Percentiles rank a stretch among this genome's conserved stretches.
Evolutionary conservation across 2,797 vertebrate genomes (phyloP).

Genomic region (Pangasius macronema): DNA sequence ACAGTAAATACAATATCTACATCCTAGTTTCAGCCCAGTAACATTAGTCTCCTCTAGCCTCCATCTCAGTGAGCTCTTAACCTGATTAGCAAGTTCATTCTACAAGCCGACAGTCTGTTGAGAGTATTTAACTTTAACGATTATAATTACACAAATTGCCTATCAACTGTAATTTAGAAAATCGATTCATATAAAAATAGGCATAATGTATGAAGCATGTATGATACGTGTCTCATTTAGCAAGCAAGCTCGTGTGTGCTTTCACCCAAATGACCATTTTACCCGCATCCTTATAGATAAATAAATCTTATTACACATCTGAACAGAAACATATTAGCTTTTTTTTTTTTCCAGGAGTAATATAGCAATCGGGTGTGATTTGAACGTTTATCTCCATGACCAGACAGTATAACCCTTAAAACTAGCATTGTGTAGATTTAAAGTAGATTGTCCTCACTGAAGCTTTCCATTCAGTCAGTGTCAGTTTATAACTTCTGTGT

Average conservation of each 20-base stretch:
- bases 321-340: not conserved
- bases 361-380: not conserved
- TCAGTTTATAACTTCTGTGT: slow-evolving; percentile 39
- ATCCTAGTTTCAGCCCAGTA: not conserved
- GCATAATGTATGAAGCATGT: too few species aligned
- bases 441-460: not conserved
- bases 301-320: too few species aligned
- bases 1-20: too few species aligned
- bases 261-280: too few species aligned
- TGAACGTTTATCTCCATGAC: not conserved
- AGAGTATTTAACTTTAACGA: not conserved
- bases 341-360: not conserved
- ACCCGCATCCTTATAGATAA: too few species aligned
- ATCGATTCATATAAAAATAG: too few species aligned
- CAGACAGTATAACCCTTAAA: not conserved
- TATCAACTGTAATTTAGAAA: not conserved
- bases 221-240: too few species aligned
- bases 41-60: not conserved
- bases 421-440: not conserved
- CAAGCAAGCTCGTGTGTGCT: too few species aligned
- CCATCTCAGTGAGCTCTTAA: not conserved
- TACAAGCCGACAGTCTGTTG: not conserved
- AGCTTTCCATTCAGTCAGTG: not conserved
- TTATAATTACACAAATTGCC: not conserved
- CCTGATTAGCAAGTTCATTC: not conserved